Base-by-base conservation (phyloP, 2,797 vertebrate species). In the Sebastolobus altivelis region DNA sequence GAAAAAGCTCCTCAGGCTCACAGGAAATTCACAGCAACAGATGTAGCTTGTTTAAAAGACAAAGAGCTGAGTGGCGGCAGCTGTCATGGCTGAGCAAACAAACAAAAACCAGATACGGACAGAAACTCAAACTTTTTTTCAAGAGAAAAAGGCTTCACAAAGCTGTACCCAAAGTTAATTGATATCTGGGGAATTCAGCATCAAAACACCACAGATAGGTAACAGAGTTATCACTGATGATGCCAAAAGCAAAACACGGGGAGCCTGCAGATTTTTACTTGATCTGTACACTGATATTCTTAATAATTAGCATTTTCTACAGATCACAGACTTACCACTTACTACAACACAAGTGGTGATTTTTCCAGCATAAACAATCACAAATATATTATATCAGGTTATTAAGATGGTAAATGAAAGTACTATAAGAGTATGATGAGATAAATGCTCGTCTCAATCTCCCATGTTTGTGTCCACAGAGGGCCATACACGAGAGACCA, bases 131-230 rank as follows among this genome's bases (percentile, higher is more conserved):
- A 31, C 38, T 29, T 55, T 38, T 25, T 25, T 49, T 31, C n/a
- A 25, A 33, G 3, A 40, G 35, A n/a, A 79, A 65, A 72, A 18
- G 18, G 25, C 35, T 80, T 74, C 66, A 65, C 58, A 59, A 29
- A 66, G 20, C 38, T 62, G 8, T 4, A 25, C 10, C 46, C 16
- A 52, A 71, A 56, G 27, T 33, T 14, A 67, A 74, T 56, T 77
- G 43, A 38, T 46, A 27, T 27, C 65, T 33, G n/a, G 38, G 35
- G 52, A 60, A 49, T 74, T 68, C 55, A 27, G 27, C 4, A 1
- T 2, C 33, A 80, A 43, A 65, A 40, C 46, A 62, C 12, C 27
- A 63, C 37, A 66, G 25, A 18, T 49, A 38, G 60, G 63, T 14
- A 68, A 55, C 7, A 61, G 7, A 66, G 11, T 13, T 40, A 4